Base-by-base conservation (phyloP, 2,797 vertebrate species). In the Lindbergichthys nudifrons region DNA sequence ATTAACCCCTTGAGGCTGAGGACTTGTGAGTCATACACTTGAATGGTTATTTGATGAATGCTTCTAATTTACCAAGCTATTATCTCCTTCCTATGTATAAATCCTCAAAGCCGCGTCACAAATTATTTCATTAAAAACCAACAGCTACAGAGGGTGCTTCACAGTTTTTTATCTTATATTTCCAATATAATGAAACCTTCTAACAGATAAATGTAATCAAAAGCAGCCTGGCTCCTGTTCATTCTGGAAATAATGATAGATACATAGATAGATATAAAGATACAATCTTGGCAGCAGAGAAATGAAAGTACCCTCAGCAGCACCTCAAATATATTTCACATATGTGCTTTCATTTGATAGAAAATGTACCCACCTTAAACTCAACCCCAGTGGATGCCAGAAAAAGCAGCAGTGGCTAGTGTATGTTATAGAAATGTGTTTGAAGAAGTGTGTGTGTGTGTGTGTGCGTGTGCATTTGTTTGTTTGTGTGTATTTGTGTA, bases 11-110 rank as follows among this genome's bases (percentile, higher is more conserved):
- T 19, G 63, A 76, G 70, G 30, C 52, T 4, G 14, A 32, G 23
- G 60, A 69, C 42, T 4, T 67, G 64, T 79, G 85, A 81, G 47
- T 86, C 67, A 51, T 11, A 23, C 30, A 39, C 58, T 51, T 86
- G 65, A 86, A 87, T 79, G 54, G 63, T 62, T 64, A 57, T 73
- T 82, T 89, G 65, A 89, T 78, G 82, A 81, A 73, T 21, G 10
- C 21, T 57, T 77, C 54, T 71, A 56, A 82, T 82, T 75, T 75
- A 64, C 61, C 73, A 71, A 19, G 32, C 72, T 63, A 56, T 76
- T 66, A 77, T 62, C 62, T 63, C 7, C 53, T 19, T 62, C 21
- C 36, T 53, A 52, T 74, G 60, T 70, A 64, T 48, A 60, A 19
- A 71, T 60, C 21, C 46, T 46, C 32, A 1, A 51, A 48, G 48